These are phyloP conservation scores for Takifugu bimaculatus DNA, from an alignment of 2,113 vertebrate genomes.

Conservation along the genomic window DNA sequence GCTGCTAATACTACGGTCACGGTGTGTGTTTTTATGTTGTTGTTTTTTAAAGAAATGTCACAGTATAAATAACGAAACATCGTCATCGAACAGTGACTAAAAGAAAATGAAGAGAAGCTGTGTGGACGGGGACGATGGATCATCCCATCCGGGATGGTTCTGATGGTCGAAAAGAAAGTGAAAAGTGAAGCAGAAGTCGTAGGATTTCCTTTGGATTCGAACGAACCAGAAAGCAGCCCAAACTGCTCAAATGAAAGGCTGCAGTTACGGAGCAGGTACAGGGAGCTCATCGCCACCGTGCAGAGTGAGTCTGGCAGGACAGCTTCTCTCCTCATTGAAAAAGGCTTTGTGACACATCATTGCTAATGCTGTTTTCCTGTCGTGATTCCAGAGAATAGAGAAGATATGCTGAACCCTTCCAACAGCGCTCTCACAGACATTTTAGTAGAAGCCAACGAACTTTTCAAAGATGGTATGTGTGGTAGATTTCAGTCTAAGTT, in stretches of 20 bases:
- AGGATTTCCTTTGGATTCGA: slow-evolving; percentile 1
- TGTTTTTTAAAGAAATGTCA: not conserved
- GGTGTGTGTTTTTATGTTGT: not conserved
- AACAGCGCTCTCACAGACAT: slow-evolving; percentile 90
- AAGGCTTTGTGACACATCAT: not conserved
- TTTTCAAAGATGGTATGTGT: slow-evolving; percentile 87
- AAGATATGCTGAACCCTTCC: slow-evolving; percentile 84
- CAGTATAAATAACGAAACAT: too few relatives aligned
- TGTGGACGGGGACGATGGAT: slow-evolving; percentile 11
- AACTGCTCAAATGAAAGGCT: slow-evolving; percentile 72
- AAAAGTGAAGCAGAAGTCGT: slow-evolving; percentile 42
- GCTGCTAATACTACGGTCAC: too few relatives aligned
- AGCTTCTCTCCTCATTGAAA: not conserved
- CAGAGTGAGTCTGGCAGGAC: slow-evolving; percentile 77
- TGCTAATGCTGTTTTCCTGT: too few relatives aligned
- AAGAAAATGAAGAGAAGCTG: slow-evolving; percentile 44
- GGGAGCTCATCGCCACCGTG: slow-evolving; percentile 86
- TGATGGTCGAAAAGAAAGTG: slow-evolving; percentile 18
- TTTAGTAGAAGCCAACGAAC: slow-evolving; percentile 87
- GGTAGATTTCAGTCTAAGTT: not conserved
- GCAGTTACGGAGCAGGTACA: slow-evolving; percentile 85
- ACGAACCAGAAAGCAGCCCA: slow-evolving; percentile 57
- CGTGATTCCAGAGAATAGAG: slow-evolving; percentile 81
- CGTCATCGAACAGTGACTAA: not conserved
- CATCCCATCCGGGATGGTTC: slow-evolving; percentile 51